Conservation (phyloP, 2,888 invertebrate genomes). For the Pollenia griseotomentosa region DNA sequence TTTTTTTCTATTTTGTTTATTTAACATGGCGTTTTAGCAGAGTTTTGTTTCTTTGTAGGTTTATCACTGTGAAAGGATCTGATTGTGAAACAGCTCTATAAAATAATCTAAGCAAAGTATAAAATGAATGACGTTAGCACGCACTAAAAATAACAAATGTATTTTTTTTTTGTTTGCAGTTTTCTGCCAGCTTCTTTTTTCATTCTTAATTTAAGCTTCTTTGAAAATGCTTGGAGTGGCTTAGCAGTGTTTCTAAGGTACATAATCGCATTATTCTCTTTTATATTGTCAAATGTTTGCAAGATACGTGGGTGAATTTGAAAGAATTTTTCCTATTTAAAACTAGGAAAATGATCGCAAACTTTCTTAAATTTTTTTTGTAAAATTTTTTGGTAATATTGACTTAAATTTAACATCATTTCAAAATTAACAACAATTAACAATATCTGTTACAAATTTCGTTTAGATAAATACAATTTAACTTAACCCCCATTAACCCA, state of each 20-base stretch:
- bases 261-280: not conserved
- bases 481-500: too few relatives aligned
- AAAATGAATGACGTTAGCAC: constrained; percentile 76
- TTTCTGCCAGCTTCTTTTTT: constrained; percentile 17
- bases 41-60: constrained; percentile 61
- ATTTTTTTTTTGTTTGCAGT: not conserved
- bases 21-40: constrained; percentile 27
- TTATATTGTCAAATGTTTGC: constrained; percentile 52
- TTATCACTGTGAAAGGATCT: constrained; percentile 81
- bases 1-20: not conserved
- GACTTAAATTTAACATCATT: too few relatives aligned
- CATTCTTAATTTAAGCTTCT: constrained; percentile 20
- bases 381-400: too few relatives aligned
- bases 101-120: constrained; percentile 71
- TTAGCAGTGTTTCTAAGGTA: constrained; percentile 11
- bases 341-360: too few relatives aligned
- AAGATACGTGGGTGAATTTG: constrained; percentile 13
- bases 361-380: too few relatives aligned
- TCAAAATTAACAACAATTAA: too few relatives aligned
- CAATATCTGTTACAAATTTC: too few relatives aligned
- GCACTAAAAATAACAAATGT: constrained; percentile 72
- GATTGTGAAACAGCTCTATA: constrained; percentile 77
- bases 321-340: not conserved
- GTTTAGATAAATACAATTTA: too few relatives aligned
- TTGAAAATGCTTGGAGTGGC: not conserved